These are phyloP conservation scores for Willowsia nigromaculata DNA, from an alignment of 2,888 invertebrate genomes.

Conservation along the genomic window DNA sequence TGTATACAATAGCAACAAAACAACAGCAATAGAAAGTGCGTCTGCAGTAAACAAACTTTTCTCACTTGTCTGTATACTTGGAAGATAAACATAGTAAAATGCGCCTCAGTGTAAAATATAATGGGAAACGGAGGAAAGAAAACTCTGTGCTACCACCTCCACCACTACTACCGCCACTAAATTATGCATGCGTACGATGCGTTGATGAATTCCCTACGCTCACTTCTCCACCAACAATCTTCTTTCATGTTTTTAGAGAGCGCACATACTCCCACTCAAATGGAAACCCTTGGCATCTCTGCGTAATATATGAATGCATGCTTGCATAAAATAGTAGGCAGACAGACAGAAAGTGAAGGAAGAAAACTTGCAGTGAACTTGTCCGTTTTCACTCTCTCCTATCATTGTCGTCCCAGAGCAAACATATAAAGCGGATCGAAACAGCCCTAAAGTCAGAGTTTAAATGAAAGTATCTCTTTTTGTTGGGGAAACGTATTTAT, in stretches of 20 bases:
- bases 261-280: constrained; percentile 19
- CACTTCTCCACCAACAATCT: constrained; percentile 39
- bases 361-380: not conserved
- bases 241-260: not conserved
- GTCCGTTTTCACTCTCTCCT: not conserved
- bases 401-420: not conserved
- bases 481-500: not conserved
- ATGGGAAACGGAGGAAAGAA: not conserved
- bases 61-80: not conserved
- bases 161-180: constrained; percentile 50
- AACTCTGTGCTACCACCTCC: constrained; percentile 11
- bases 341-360: not conserved
- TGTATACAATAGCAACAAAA: not conserved
- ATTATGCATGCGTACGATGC: constrained; percentile 72
- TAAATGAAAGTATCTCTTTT: not conserved
- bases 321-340: constrained; percentile 7
- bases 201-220: constrained; percentile 72
- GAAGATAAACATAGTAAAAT: not conserved
- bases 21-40: not conserved
- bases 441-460: not conserved
- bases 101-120: not conserved
- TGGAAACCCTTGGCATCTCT: not conserved
- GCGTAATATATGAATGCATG: constrained; percentile 10
- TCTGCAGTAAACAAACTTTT: not conserved
- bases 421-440: not conserved